A percentile compares a stretch with the other conserved stretches of the same genome.
phyloP scores from a whole-genome alignment of 2,888 invertebrate species.

The Drosophila rubida region DNA sequence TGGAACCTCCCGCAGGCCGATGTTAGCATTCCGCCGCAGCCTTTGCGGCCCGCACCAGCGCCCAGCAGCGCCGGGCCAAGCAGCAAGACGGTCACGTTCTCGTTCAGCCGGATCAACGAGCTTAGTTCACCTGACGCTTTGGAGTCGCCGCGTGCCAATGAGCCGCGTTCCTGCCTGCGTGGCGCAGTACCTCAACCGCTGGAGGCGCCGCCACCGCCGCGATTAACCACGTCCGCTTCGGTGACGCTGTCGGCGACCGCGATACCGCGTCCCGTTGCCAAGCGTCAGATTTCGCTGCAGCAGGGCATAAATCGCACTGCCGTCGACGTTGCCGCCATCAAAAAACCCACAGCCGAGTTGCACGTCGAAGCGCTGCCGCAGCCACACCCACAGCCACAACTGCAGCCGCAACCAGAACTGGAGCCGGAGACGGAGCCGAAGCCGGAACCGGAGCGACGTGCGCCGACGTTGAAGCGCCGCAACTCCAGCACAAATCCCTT shows the following conservation, averaged over 20 bases:
- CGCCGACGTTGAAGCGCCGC: conserved; percentile 64
- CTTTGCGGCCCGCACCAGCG: conserved; percentile 87
- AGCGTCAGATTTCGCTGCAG: conserved; percentile 80
- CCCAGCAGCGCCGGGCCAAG: conserved; percentile 67
- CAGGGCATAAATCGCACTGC: conserved; percentile 59
- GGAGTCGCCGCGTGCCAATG: conserved; percentile 20
- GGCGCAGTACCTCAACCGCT: conserved; percentile 63
- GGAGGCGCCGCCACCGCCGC: conserved; percentile 77
- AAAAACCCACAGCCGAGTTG: background rate
- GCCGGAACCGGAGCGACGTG: conserved; percentile 33
- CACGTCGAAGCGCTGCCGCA: background rate
- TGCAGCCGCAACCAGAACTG: too few species aligned
- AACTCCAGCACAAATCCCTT: conserved; percentile 84
- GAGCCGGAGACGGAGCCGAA: background rate
- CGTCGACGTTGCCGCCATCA: conserved; percentile 3
- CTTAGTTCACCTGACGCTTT: conserved; percentile 8
- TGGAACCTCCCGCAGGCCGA: conserved; percentile 84
- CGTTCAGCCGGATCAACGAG: conserved; percentile 68
- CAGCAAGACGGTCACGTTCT: conserved; percentile 80
- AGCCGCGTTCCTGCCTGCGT: conserved; percentile 58
- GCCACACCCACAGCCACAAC: too few species aligned
- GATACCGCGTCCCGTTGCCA: conserved; percentile 83
- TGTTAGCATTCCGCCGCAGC: conserved; percentile 87
- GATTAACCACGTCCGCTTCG: conserved; percentile 67
- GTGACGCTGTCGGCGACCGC: conserved; percentile 70